Evolutionary conservation across 2,888 invertebrate genomes (phyloP).

Genomic region (Zaprionus bogoriensis): DNA sequence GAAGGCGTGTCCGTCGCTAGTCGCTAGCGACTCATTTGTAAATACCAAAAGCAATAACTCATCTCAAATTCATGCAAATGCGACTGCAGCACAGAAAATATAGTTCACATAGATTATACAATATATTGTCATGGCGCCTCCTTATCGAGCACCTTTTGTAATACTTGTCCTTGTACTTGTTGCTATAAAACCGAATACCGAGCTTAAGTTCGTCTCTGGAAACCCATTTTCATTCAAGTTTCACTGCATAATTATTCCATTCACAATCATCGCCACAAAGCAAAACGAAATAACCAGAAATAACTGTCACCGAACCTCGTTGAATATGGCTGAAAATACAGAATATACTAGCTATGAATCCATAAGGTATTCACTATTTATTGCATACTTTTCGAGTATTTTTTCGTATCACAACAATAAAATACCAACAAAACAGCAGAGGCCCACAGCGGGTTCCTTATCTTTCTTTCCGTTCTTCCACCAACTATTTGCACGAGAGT

Average conservation of each 20-base stretch:
- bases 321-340: background rate
- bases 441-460: background rate
- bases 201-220: conserved; percentile 1
- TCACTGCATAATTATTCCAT: conserved; percentile 1
- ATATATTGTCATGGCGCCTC: conserved; percentile 3
- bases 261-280: background rate
- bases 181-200: background rate
- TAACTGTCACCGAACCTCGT: background rate
- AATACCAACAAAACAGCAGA: background rate
- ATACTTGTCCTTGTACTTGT: background rate
- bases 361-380: conserved; percentile 4
- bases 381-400: conserved; percentile 5
- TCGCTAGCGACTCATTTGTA: conserved; percentile 62
- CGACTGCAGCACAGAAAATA: conserved; percentile 6
- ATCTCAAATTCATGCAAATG: conserved; percentile 56
- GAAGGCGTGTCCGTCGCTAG: conserved; percentile 22
- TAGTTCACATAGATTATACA: background rate
- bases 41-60: conserved; percentile 49
- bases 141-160: conserved; percentile 6
- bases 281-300: background rate
- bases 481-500: background rate
- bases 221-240: background rate
- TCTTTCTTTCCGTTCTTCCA: background rate
- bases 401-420: background rate
- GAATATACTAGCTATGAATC: background rate